Conservation (phyloP, 2,113 vertebrate genomes). For the Propithecus coquereli region DNA sequence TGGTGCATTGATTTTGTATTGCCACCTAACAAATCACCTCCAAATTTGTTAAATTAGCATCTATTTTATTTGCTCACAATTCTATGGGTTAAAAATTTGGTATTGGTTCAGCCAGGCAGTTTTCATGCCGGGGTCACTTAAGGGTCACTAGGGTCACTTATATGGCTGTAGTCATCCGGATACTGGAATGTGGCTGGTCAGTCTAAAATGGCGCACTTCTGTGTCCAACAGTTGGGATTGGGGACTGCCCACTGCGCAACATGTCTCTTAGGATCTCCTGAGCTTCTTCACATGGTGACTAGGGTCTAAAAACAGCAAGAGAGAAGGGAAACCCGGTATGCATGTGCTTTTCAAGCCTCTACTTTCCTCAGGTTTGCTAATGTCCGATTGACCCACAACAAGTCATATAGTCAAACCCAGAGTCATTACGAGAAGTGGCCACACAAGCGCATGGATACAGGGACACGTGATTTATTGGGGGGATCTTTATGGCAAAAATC, state of each 20-base stretch:
- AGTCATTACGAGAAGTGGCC: background rate
- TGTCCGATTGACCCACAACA: background rate
- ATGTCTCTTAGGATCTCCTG: background rate
- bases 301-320: background rate
- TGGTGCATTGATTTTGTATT: background rate
- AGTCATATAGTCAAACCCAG: background rate
- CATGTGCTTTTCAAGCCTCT: background rate
- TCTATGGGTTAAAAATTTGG: background rate
- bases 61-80: background rate
- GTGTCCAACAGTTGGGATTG: background rate
- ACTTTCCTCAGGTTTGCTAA: background rate
- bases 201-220: background rate
- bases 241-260: background rate
- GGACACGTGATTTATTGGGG: background rate
- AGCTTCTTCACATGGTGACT: background rate
- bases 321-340: background rate
- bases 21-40: background rate
- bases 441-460: too few species aligned
- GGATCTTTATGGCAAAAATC: background rate
- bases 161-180: background rate
- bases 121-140: background rate
- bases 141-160: background rate
- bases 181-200: background rate
- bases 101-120: background rate
- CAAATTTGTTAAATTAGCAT: background rate